Percentiles rank a stretch among this genome's conserved stretches.
Evolutionary conservation across 2,113 vertebrate genomes (phyloP).

Genomic region (Epinephelus lanceolatus): DNA sequence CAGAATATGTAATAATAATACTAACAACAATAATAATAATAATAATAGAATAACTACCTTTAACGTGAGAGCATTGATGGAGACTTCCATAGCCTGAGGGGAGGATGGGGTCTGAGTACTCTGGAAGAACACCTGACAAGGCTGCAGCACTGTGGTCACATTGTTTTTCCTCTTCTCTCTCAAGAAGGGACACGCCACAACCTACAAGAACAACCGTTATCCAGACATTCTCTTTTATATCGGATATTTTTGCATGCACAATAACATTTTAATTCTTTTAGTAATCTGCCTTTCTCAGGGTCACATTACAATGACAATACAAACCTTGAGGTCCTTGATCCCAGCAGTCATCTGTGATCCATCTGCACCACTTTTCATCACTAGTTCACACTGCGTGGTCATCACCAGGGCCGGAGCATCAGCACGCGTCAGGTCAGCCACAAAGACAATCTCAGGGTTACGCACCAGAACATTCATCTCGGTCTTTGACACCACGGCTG

Average conservation of each 20-base stretch:
- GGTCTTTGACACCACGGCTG: slow-evolving; percentile 82
- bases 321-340: slow-evolving; percentile 90
- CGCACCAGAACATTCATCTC: slow-evolving; percentile 91
- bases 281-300: background rate
- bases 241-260: background rate
- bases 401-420: slow-evolving; percentile 94
- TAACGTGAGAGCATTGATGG: slow-evolving; percentile 89
- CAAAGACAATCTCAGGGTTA: slow-evolving; percentile 97
- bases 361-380: slow-evolving; percentile 85
- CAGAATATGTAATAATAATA: background rate
- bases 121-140: slow-evolving; percentile 92
- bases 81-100: slow-evolving; percentile 90
- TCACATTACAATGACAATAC: background rate
- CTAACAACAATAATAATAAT: background rate
- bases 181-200: slow-evolving; percentile 94
- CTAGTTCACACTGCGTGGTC: slow-evolving; percentile 92
- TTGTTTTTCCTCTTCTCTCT: slow-evolving; percentile 87
- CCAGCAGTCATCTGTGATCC: slow-evolving; percentile 87
- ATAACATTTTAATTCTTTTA: background rate
- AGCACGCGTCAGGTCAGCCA: slow-evolving; percentile 94
- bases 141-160: slow-evolving; percentile 93
- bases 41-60: slow-evolving; percentile 82
- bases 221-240: background rate
- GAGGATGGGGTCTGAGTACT: slow-evolving; percentile 81
- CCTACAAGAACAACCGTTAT: slow-evolving; percentile 54